phyloP scores from a whole-genome alignment of 2,888 invertebrate species.

The Nineta flava region DNA sequence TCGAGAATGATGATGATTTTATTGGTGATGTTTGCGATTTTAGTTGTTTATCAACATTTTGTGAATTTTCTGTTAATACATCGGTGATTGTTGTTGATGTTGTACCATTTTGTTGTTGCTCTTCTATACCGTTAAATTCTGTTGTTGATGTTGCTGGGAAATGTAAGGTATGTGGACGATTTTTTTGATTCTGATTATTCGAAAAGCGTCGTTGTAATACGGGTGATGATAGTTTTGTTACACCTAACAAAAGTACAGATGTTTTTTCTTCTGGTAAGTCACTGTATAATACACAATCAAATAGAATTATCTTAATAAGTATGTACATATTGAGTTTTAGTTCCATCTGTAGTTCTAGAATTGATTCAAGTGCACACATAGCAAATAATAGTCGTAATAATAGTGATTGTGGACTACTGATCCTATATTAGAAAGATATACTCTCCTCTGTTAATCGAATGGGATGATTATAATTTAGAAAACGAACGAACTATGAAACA shows the following conservation, averaged over 20 bases:
- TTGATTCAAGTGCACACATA: too few species aligned
- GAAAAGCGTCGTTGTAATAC: slow-evolving; percentile 20
- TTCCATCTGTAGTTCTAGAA: too few species aligned
- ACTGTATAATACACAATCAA: slow-evolving; percentile 23
- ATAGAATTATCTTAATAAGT: background rate
- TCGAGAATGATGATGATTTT: slow-evolving; percentile 1
- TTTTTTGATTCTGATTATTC: slow-evolving; percentile 6
- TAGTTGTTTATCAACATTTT: background rate
- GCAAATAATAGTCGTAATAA: too few species aligned
- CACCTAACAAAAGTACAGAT: slow-evolving; percentile 42
- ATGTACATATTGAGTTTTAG: background rate
- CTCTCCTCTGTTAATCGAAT: too few species aligned
- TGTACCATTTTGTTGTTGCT: background rate
- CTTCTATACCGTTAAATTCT: background rate
- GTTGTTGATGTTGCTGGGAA: slow-evolving; percentile 12
- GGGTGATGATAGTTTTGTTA: slow-evolving; percentile 35
- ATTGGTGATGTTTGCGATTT: background rate
- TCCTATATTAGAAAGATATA: too few species aligned
- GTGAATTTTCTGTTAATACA: background rate
- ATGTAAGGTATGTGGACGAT: slow-evolving; percentile 20
- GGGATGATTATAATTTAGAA: too few species aligned
- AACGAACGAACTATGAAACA: too few species aligned
- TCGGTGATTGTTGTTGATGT: background rate
- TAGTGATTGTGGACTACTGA: too few species aligned
- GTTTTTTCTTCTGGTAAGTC: slow-evolving; percentile 46